phyloP scores from a whole-genome alignment of 2,113 vertebrate species.

The Malurus cyaneus region DNA sequence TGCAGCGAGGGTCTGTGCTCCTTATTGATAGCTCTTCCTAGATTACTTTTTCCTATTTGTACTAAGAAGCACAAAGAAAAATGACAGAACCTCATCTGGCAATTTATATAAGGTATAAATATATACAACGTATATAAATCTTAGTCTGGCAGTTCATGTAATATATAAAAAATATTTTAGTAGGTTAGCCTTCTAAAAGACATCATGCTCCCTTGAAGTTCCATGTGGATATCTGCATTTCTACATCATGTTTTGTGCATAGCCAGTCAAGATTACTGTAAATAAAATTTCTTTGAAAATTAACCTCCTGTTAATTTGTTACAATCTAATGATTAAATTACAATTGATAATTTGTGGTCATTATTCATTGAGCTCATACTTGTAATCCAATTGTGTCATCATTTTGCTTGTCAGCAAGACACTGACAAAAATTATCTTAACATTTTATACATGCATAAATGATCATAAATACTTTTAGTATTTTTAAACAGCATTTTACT shows the following conservation, averaged over 20 bases:
- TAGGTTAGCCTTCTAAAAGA: background rate
- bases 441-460: background rate
- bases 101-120: background rate
- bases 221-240: background rate
- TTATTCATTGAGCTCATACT: background rate
- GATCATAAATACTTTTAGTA: background rate
- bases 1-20: background rate
- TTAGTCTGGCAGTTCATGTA: background rate
- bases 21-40: background rate
- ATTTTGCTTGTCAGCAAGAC: background rate
- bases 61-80: background rate
- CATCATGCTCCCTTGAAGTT: background rate
- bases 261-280: background rate
- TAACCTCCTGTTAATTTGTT: background rate
- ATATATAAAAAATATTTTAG: background rate
- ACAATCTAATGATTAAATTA: background rate
- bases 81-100: background rate
- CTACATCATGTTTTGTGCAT: background rate
- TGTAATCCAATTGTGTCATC: background rate
- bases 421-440: background rate
- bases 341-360: background rate
- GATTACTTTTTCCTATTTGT: background rate
- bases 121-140: background rate
- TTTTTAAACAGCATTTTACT: background rate
- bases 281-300: background rate